These are phyloP conservation scores for Muricea muricata DNA, from an alignment of 92 coral and sea anemone genomes.

Conservation along the genomic window DNA sequence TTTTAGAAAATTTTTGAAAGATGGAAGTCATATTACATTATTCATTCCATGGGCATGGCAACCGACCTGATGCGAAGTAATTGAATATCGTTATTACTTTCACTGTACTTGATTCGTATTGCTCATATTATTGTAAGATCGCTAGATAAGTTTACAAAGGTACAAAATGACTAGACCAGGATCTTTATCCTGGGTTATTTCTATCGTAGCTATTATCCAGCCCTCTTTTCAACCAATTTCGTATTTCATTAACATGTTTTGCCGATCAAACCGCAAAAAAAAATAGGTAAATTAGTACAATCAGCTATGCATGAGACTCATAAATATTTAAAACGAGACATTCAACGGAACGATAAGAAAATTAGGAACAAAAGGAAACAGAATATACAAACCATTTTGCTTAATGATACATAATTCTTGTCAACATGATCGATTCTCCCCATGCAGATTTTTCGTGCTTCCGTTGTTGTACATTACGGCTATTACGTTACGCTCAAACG, in stretches of 20 bases:
- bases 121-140: too few relatives aligned
- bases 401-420: neutral
- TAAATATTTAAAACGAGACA: neutral
- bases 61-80: neutral
- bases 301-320: neutral
- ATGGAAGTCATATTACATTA: neutral
- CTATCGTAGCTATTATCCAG: neutral
- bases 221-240: neutral
- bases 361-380: neutral
- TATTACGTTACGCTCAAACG: too few relatives aligned
- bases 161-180: too few relatives aligned
- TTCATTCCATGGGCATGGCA: neutral
- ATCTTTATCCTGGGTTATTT: too few relatives aligned
- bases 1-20: neutral
- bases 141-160: too few relatives aligned
- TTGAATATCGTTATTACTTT: slow-evolving; percentile 1
- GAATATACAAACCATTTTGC: neutral
- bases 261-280: neutral
- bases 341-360: neutral
- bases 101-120: neutral
- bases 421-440: neutral
- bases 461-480: neutral
- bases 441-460: neutral
- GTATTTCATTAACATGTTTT: neutral
- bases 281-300: neutral